Evolutionary conservation across 2,888 invertebrate genomes (phyloP).

Genomic region (Arctia plantaginis): DNA sequence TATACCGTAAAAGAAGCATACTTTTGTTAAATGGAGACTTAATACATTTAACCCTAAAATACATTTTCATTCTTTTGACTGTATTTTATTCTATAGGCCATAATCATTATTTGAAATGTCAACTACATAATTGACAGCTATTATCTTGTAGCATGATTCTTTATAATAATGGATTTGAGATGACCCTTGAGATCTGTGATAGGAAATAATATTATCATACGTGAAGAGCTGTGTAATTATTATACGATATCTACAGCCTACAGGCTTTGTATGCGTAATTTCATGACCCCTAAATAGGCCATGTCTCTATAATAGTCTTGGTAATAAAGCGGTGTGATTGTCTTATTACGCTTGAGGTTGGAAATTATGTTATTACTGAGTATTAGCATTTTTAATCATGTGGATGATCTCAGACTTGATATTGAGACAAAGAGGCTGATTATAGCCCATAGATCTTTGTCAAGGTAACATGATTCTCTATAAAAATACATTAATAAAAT

Average conservation of each 20-base stretch:
- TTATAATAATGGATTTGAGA: slow-evolving; percentile 30
- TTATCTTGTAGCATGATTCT: slow-evolving; percentile 16
- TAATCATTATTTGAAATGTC: neutral
- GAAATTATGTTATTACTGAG: neutral
- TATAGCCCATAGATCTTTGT: neutral
- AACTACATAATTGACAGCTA: slow-evolving; percentile 1
- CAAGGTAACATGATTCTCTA: neutral
- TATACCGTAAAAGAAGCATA: too few relatives aligned
- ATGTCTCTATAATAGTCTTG: slow-evolving; percentile 10
- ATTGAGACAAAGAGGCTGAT: neutral
- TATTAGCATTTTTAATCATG: slow-evolving; percentile 1
- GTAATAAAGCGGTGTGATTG: slow-evolving; percentile 1
- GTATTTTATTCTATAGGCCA: neutral
- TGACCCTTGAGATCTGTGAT: slow-evolving; percentile 34
- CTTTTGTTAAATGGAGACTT: too few relatives aligned
- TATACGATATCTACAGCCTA: neutral
- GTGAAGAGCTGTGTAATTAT: slow-evolving; percentile 5
- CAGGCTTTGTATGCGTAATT: slow-evolving; percentile 28
- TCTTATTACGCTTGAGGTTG: slow-evolving; percentile 14
- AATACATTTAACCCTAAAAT: neutral
- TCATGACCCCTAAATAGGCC: slow-evolving; percentile 26
- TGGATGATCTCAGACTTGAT: neutral
- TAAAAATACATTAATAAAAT: neutral
- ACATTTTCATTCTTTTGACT: neutral
- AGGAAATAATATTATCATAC: slow-evolving; percentile 28